Conservation (phyloP, 2,797 vertebrate species). For the Hozukius guyotensis region DNA sequence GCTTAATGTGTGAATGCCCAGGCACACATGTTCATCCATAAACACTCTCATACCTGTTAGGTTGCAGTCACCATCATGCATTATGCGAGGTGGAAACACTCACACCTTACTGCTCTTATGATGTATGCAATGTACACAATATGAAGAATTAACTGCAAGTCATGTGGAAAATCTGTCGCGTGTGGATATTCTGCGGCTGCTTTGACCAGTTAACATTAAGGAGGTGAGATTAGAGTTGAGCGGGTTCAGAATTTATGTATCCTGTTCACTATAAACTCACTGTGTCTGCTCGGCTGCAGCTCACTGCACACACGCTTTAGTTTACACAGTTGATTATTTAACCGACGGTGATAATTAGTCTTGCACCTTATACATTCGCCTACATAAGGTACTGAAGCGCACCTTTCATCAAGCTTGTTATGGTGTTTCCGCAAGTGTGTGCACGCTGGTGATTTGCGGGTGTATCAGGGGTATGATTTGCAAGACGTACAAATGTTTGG, state of each 20-base stretch:
- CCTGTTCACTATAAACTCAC: slow-evolving; percentile 39
- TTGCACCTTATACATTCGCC: slow-evolving; percentile 56
- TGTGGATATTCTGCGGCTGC: slow-evolving; percentile 21
- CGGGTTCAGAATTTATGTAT: slow-evolving; percentile 60
- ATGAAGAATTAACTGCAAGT: slow-evolving; percentile 23
- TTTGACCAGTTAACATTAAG: slow-evolving; percentile 17
- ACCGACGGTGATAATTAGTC: slow-evolving; percentile 60
- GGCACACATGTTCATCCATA: slow-evolving; percentile 4
- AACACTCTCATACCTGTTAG: slow-evolving; percentile 13
- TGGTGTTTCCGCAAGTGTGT: slow-evolving; percentile 27
- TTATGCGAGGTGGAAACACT: slow-evolving; percentile 15
- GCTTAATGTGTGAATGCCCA: background rate
- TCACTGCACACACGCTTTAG: slow-evolving; percentile 6
- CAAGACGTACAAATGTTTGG: slow-evolving; percentile 8
- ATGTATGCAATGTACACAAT: slow-evolving; percentile 11
- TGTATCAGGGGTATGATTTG: background rate
- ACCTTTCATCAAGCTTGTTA: slow-evolving; percentile 43
- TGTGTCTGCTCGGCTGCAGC: slow-evolving; percentile 34
- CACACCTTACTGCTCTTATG: slow-evolving; percentile 1
- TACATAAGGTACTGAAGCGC: slow-evolving; percentile 44
- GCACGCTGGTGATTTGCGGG: slow-evolving; percentile 18
- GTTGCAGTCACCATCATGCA: background rate
- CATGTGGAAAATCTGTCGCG: slow-evolving; percentile 37
- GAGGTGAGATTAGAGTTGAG: slow-evolving; percentile 50
- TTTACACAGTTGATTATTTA: slow-evolving; percentile 66